A percentile compares a stretch with the other conserved stretches of the same genome.
phyloP scores from a whole-genome alignment of 2,113 vertebrate genomes.

The Bujurquina vittata region DNA sequence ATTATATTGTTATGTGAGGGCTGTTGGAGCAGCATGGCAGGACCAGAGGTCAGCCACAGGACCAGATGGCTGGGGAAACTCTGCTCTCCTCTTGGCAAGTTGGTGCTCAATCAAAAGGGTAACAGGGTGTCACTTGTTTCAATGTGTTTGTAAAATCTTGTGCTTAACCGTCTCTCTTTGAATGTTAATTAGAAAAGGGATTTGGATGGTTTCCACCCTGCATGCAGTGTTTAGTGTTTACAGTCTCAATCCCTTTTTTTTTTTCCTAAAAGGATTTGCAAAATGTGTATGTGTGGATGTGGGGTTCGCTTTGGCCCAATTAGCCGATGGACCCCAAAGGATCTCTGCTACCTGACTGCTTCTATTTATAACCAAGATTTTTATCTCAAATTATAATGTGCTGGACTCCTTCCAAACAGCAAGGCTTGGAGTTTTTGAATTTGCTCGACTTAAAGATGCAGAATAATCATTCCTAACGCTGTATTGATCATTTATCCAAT shows the following conservation, averaged over 20 bases:
- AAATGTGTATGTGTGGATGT: constrained; percentile 11
- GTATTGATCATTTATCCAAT: background rate
- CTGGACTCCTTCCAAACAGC: background rate
- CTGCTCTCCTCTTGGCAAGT: constrained; percentile 54
- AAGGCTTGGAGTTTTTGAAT: background rate
- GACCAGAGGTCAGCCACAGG: constrained; percentile 57
- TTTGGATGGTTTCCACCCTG: constrained; percentile 43
- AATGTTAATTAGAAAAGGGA: constrained; percentile 67
- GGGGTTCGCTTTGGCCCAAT: constrained; percentile 37
- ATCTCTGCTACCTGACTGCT: constrained; percentile 29
- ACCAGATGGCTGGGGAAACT: constrained; percentile 63
- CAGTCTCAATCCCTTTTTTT: constrained; percentile 46
- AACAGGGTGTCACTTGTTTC: constrained; percentile 51
- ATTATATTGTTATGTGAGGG: constrained; percentile 21
- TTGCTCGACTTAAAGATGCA: background rate
- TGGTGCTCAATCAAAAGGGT: constrained; percentile 61
- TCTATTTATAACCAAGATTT: constrained; percentile 34
- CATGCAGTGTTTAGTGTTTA: constrained; percentile 44
- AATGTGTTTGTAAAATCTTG: constrained; percentile 52
- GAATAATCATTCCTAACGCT: background rate
- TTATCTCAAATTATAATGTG: constrained; percentile 8
- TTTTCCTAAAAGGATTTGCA: constrained; percentile 46
- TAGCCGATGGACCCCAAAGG: constrained; percentile 31
- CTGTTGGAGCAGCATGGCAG: constrained; percentile 45
- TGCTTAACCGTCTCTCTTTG: constrained; percentile 58